Evolutionary conservation across 2,113 vertebrate species (phyloP).

Genomic region (Tenrec ecaudatus): DNA sequence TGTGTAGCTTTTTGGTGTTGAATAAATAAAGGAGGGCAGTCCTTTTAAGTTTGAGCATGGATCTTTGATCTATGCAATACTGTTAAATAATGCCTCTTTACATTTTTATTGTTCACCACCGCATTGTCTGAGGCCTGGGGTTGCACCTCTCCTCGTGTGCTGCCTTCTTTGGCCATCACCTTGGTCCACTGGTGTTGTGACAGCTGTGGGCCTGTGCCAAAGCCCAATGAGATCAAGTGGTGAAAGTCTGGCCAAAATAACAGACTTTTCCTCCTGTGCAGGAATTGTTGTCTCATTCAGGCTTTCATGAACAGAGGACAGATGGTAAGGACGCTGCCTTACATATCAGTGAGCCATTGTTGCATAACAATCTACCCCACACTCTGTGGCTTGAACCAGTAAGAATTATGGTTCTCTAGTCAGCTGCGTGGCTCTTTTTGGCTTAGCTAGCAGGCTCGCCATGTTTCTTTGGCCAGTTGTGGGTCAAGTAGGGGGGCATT

Average conservation of each 20-base stretch:
- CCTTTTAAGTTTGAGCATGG: neutral
- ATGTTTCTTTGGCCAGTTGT: neutral
- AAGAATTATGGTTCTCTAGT: neutral
- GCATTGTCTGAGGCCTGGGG: neutral
- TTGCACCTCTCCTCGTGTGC: conserved; percentile 1
- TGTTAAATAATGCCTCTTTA: conserved; percentile 17
- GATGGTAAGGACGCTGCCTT: conserved; percentile 37
- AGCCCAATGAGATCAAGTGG: conserved; percentile 23
- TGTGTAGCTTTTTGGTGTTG: neutral
- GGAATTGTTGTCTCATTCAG: conserved; percentile 25
- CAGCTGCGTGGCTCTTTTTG: neutral
- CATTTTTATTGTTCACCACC: conserved; percentile 42
- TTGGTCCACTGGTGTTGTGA: neutral
- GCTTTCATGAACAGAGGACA: conserved; percentile 32
- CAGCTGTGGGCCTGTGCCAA: neutral
- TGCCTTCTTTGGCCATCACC: neutral
- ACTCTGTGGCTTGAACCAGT: neutral
- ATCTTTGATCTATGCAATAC: neutral
- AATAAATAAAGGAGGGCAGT: conserved; percentile 1
- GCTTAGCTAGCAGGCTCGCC: neutral
- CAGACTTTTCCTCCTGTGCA: conserved; percentile 28
- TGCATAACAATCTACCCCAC: neutral
- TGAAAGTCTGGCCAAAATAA: conserved; percentile 20
- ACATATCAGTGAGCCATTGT: neutral
- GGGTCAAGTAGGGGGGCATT: neutral